phyloP scores from a whole-genome alignment of 2,888 invertebrate species.

The Drosophila rellima region DNA sequence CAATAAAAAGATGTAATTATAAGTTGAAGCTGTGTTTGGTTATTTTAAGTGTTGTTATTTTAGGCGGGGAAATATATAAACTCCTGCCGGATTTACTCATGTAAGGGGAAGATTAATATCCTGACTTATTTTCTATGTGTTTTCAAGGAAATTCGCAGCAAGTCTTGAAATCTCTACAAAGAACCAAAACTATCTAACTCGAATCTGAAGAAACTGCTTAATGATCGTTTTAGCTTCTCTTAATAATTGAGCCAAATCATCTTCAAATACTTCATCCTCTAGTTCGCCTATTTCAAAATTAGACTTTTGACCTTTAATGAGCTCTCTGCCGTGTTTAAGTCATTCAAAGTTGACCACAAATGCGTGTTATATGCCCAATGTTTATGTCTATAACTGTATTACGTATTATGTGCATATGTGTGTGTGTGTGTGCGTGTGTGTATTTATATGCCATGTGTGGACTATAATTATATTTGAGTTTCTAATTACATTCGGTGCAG shows the following conservation, averaged over 20 bases:
- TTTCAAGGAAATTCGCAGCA: neutral
- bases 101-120: too few relatives aligned
- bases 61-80: neutral
- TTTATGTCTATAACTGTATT: conserved; percentile 32
- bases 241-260: neutral
- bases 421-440: conserved; percentile 15
- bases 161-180: too few relatives aligned
- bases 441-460: conserved; percentile 22
- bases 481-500: conserved; percentile 74
- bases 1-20: neutral
- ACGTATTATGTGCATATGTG: conserved; percentile 1
- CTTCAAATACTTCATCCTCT: neutral
- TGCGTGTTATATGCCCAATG: conserved; percentile 38
- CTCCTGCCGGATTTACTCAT: too few relatives aligned
- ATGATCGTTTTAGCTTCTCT: conserved; percentile 1
- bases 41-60: too few relatives aligned
- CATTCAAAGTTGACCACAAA: conserved; percentile 25
- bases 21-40: too few relatives aligned
- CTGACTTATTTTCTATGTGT: neutral
- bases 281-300: conserved; percentile 5
- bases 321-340: conserved; percentile 15
- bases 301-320: conserved; percentile 26
- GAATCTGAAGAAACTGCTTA: neutral
- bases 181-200: too few relatives aligned
- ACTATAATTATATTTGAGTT: conserved; percentile 77